Evolutionary conservation across 1,140 invertebrate species (phyloP), one percentile per base, ranked within the genome.

Genomic region (Triops cancriformis): DNA sequence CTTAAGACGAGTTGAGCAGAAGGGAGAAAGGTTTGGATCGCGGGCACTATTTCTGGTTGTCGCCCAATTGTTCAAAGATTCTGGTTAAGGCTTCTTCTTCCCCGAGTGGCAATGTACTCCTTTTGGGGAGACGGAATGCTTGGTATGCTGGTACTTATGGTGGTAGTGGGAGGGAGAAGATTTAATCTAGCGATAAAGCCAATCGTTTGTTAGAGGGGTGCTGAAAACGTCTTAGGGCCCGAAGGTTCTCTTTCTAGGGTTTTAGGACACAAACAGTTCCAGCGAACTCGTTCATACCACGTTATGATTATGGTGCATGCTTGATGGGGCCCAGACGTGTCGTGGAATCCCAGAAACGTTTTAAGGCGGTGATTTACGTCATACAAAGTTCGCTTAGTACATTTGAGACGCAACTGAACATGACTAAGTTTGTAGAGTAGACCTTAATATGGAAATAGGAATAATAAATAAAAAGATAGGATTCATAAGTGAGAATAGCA

Each of bases 351-450:
- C 18, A 64, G 51, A 64, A 64, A 64, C 51, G 51, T 23, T 64
- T 64, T 64, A 64, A 23, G 6, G 23, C 3, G 18, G 23, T 64
- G 51, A 64, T 64, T 64, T 64, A 64, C 23, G n/a, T 1, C 51
- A 64, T 37, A 37, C 2, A 37, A 37, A 37, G 7, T 37, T 7
- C 31, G 2, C 31, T 76, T 37, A 37, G 7, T 72, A 77, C 76
- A 51, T 77, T 28, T 77, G 28, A 77, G 72, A 28, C 73, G 76
- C 23, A 72, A 64, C 64, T 77, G 76, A 28, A 37, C 31, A 37
- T 37, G 31, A 37, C 31, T 37, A 37, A 37, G 2, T 37, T 37
- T 37, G 7, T 7, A 37, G 2, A 2, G 31, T 7, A 37, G 7
- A 37, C 2, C 76, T 51, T 72, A 72, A n/a, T n/a, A n/a, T n/a